Conservation (phyloP, 1,140 invertebrate species). For the Wiebesia pumilae region DNA sequence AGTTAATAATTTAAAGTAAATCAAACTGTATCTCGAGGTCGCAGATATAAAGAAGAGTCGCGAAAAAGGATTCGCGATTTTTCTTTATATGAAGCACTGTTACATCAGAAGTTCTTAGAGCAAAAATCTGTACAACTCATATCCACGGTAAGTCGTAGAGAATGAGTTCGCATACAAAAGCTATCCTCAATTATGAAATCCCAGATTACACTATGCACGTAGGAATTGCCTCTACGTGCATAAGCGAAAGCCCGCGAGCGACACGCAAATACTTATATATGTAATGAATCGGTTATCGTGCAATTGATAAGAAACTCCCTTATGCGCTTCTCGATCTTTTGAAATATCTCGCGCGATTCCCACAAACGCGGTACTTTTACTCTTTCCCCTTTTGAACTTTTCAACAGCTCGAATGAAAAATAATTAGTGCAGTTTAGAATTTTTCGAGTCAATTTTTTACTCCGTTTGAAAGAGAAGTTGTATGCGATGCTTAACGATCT, state of each 20-base stretch:
- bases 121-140: neutral
- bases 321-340: conserved; percentile 19
- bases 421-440: neutral
- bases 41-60: no score
- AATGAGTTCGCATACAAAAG: neutral
- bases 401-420: neutral
- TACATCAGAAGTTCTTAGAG: neutral
- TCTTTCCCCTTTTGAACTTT: neutral
- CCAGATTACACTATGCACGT: conserved; percentile 18
- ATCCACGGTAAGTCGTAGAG: no score
- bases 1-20: conserved; percentile 17
- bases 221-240: neutral
- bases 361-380: conserved; percentile 10
- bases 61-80: neutral
- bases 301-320: conserved; percentile 34
- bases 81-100: neutral
- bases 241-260: conserved; percentile 25
- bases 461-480: neutral
- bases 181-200: conserved; percentile 42
- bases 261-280: conserved; percentile 10
- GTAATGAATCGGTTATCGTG: conserved; percentile 31
- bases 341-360: conserved; percentile 19
- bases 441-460: conserved; percentile 1
- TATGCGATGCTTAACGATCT: neutral
- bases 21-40: conserved; percentile 3